Evolutionary conservation across 2,113 vertebrate species (phyloP), one percentile per base, ranked within the genome.

Genomic region (Zootoca vivipara): DNA sequence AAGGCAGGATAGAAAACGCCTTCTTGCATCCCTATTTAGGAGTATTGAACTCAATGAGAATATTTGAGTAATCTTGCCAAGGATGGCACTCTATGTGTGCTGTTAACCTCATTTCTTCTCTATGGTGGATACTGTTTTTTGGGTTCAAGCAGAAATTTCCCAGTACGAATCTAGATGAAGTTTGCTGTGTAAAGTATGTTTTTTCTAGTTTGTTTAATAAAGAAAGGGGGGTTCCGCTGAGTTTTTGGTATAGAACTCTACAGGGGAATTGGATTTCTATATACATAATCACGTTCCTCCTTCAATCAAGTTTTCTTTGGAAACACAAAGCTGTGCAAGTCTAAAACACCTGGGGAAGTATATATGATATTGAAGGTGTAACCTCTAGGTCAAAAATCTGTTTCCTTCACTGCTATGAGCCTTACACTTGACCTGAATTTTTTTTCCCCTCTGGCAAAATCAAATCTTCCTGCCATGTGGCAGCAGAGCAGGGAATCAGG

Each of bases 381-480:
- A 28, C 42, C 56, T 80, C 38, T 0, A 0, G 84, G 56, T 64
- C 82, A 22, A 87, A 35, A 64, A 9, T 8, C 1, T 0, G 28
- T 73, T 74, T 62, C 84, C 67, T 85, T 85, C 7, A 1, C 1
- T n/a, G 0, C 0, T 33, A 69, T 92, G 84, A n/a, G 8, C 77
- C 84, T 87, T 24, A 2, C 6, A 67, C 52, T 93, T 35, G 9
- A 30, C 24, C 56, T 0, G 78, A 58, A 52, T 6, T 52, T 52
- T 46, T 52, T 52, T 12, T 0, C 10, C 69, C 83, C 86, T 73
- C 74, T 26, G 85, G 84, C 33, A 87, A 85, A 69, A 85, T 0
- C 5, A 62, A 35, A 38, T 20, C 3, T 62, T 24, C 56, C 6
- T 56, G 3, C 26, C 58, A 33, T 78, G 72, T 62, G 75, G 79